Percentiles rank a stretch among this genome's conserved stretches.
phyloP scores from a whole-genome alignment of 2,888 invertebrate genomes.

The Folsomia manolachei region DNA sequence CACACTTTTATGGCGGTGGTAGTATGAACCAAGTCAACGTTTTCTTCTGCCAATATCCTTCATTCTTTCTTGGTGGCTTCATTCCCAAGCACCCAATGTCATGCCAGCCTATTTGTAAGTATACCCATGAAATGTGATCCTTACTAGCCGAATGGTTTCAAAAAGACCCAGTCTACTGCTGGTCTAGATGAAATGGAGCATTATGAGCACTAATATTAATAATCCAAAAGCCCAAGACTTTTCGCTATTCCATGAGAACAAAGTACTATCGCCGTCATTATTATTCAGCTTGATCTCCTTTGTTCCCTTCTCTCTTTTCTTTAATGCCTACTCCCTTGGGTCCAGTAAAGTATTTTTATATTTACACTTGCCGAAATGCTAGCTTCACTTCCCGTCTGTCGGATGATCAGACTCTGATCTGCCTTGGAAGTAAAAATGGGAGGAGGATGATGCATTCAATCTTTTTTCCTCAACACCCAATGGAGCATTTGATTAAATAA shows the following conservation, averaged over 20 bases:
- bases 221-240: conserved; percentile 10
- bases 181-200: neutral
- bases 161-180: neutral
- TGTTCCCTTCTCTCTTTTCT: neutral
- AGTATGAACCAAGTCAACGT: neutral
- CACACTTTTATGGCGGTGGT: neutral
- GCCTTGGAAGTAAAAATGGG: too few species aligned
- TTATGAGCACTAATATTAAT: conserved; percentile 10
- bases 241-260: conserved; percentile 1
- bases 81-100: neutral
- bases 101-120: neutral
- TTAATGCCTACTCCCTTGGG: neutral
- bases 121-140: too few species aligned
- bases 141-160: neutral
- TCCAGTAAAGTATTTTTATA: neutral
- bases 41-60: too few species aligned
- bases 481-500: conserved; percentile 40
- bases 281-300: conserved; percentile 8
- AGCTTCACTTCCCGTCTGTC: too few species aligned
- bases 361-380: conserved; percentile 1
- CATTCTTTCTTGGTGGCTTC: too few species aligned
- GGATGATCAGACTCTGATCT: too few species aligned
- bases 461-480: conserved; percentile 1
- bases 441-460: neutral
- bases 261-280: conserved; percentile 8